A percentile compares a stretch with the other conserved stretches of the same genome.
Conservation (phyloP, 2,888 invertebrate genomes). For the Polymixis flavicincta region DNA sequence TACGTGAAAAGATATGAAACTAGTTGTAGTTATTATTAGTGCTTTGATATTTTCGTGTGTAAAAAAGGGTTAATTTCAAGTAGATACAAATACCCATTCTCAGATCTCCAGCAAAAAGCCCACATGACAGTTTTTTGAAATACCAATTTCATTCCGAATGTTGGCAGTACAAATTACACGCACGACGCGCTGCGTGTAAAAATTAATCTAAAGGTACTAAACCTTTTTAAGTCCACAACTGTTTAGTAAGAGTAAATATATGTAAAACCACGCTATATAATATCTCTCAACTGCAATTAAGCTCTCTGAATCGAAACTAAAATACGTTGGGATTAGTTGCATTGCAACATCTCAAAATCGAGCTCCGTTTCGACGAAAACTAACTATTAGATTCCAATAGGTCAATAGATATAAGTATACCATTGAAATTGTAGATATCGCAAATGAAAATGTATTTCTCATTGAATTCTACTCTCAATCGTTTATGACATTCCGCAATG, state of each 20-base stretch:
- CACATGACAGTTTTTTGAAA: too few species aligned
- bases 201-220: not conserved
- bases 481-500: too few species aligned
- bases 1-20: too few species aligned
- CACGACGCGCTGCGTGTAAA: not conserved
- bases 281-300: slow-evolving; percentile 5
- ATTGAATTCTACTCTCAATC: too few species aligned
- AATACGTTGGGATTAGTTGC: slow-evolving; percentile 24
- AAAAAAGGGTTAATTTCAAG: not conserved
- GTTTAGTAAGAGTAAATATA: too few species aligned
- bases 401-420: not conserved
- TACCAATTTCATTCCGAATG: not conserved
- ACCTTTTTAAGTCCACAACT: not conserved
- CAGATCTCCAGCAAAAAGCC: too few species aligned
- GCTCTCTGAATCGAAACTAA: slow-evolving; percentile 15
- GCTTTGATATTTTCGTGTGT: too few species aligned
- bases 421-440: not conserved
- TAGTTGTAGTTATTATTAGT: too few species aligned
- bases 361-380: slow-evolving; percentile 17
- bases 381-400: slow-evolving; percentile 12
- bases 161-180: not conserved
- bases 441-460: not conserved
- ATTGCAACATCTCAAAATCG: slow-evolving; percentile 14
- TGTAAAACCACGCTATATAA: not conserved
- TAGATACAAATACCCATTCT: too few species aligned